These are phyloP conservation scores for Numida meleagris DNA, from an alignment of 2,113 vertebrate genomes.

Conservation along the genomic window DNA sequence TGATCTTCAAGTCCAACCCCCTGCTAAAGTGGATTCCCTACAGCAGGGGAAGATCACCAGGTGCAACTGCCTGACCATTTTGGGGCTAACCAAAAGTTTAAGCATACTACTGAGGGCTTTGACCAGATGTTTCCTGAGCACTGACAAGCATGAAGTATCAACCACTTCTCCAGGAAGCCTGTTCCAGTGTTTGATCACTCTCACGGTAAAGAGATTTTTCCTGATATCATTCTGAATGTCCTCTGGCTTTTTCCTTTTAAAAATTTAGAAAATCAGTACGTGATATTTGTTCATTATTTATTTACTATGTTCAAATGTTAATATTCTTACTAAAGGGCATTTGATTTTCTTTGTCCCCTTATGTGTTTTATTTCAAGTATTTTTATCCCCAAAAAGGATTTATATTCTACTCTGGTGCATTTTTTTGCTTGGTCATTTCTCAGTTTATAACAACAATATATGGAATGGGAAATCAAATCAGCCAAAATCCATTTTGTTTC, in stretches of 20 bases:
- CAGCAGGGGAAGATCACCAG: neutral
- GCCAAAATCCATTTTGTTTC: constrained; percentile 70
- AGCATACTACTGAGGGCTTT: neutral
- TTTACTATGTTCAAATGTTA: neutral
- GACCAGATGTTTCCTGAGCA: neutral
- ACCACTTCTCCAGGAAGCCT: neutral
- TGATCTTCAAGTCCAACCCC: too few species aligned
- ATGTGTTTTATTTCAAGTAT: constrained; percentile 44
- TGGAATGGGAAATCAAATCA: constrained; percentile 71
- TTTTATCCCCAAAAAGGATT: constrained; percentile 56
- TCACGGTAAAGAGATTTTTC: neutral
- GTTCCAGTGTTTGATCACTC: neutral
- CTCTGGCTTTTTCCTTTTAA: neutral
- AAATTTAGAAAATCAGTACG: neutral
- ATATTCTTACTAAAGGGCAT: neutral
- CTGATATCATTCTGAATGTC: neutral
- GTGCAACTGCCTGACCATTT: neutral
- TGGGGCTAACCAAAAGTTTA: neutral
- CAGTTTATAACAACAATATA: constrained; percentile 70
- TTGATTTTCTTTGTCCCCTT: neutral
- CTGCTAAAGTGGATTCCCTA: too few species aligned
- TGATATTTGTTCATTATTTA: neutral
- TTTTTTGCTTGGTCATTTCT: constrained; percentile 53
- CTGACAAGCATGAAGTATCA: neutral
- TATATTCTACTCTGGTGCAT: constrained; percentile 44